Base-by-base conservation (phyloP, 2,113 vertebrate genomes). In the Pangasianodon hypophthalmus region DNA sequence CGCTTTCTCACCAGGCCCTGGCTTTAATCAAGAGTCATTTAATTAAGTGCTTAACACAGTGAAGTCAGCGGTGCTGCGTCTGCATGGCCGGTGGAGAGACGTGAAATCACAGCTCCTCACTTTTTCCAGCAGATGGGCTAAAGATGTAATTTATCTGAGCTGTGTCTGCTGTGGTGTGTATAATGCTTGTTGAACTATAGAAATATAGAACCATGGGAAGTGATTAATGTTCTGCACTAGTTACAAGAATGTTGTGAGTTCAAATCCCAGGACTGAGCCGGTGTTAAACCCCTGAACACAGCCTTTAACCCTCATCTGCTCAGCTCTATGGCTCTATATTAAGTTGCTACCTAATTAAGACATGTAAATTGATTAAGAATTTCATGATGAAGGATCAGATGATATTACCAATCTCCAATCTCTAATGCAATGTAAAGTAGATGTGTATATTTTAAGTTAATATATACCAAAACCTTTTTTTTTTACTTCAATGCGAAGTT, bases 21-120 rank as follows among this genome's bases (percentile, higher is more conserved):
- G 60, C 80, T 92, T 92, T 91, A 93, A 93, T 93, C 92, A 93
- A 91, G 92, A 92, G 90, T 90, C 92, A 92, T 92, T 92, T 91
- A 92, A 93, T 93, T 92, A 91, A 91, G 87, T 67, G 64, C 37
- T 89, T 86, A 91, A 92, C 82, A 56, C 87, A 91, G 54, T 88
- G 88, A 81, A 89, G 87, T 89, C 87, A 93, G 88, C 54, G 54
- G 84, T 75, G 86, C 88, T 88, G 91, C 62, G 90, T 83, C 71
- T 48, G 79, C 75, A 86, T 73, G 77, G 85, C 48, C 48, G 60
- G 83, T 6, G n/a, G 54, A 86, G 69, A 73, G 83, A 44, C 44
- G 26, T 77, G 60, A 77, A 81, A 62, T 44, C 60, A n/a, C 62
- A 83, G n/a, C 44, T 48, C 87, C 48, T 71, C 62, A 26, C 32